Conservation (phyloP, 2,113 vertebrate species). For the Montifringilla adamsi region DNA sequence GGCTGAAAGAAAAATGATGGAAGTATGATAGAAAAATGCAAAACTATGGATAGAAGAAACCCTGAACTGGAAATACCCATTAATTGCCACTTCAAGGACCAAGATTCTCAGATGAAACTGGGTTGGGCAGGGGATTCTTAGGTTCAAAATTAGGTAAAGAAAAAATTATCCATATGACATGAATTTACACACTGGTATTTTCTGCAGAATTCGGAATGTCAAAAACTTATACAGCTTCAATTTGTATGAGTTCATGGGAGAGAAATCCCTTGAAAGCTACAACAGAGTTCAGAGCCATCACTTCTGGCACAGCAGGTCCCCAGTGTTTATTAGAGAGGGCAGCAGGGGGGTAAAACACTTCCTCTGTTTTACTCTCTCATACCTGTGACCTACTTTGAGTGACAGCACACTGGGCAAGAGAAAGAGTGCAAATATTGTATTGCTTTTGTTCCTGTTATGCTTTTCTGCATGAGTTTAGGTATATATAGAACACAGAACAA, state of each 20-base stretch:
- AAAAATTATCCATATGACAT: background rate
- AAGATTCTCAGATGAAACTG: background rate
- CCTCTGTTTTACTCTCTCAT: background rate
- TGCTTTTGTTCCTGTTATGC: background rate
- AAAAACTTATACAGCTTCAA: background rate
- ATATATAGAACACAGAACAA: background rate
- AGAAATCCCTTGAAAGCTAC: background rate
- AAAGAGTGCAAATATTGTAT: background rate
- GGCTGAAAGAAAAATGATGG: background rate
- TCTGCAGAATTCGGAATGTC: background rate
- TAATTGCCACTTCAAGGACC: background rate
- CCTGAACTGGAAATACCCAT: background rate
- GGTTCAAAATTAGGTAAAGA: background rate
- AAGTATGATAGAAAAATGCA: background rate
- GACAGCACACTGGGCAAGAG: background rate
- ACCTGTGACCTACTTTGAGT: background rate
- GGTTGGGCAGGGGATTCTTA: accelerated
- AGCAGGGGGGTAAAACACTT: background rate
- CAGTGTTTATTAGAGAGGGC: background rate
- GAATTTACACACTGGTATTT: background rate
- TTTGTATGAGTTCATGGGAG: background rate
- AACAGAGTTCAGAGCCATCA: background rate
- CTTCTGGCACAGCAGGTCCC: background rate
- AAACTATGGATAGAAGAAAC: background rate
- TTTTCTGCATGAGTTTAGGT: background rate